These are phyloP conservation scores for Sebastes oblongus DNA, from an alignment of 2,797 vertebrate species.

Conservation along the genomic window DNA sequence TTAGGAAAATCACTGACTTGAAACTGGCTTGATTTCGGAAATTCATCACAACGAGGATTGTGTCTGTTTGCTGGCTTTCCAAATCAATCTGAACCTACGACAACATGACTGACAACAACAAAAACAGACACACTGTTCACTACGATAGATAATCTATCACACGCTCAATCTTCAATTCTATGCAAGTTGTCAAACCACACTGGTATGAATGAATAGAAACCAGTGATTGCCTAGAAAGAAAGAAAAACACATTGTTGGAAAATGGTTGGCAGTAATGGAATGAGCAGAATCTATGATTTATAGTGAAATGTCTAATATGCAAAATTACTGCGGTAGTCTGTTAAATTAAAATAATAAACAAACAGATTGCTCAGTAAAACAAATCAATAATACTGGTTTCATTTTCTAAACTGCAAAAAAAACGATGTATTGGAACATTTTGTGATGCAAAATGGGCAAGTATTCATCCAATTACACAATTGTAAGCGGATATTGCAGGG, in stretches of 20 bases:
- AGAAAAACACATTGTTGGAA: neutral
- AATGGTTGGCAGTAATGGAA: neutral
- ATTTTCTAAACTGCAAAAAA: neutral
- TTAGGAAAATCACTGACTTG: slow-evolving; percentile 16
- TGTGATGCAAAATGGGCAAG: neutral
- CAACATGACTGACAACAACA: slow-evolving; percentile 5
- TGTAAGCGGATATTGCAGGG: neutral
- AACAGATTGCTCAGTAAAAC: neutral
- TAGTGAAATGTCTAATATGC: neutral
- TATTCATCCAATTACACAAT: neutral
- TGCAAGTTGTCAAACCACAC: neutral
- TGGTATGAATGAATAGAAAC: neutral
- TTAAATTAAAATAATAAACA: neutral
- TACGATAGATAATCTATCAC: neutral
- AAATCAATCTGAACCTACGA: slow-evolving; percentile 12
- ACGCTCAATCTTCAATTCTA: neutral
- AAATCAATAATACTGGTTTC: neutral
- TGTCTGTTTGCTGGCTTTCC: neutral
- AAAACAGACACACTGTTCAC: neutral
- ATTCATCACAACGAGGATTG: slow-evolving; percentile 12
- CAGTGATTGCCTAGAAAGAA: neutral
- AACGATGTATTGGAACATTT: neutral
- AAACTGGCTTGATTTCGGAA: neutral
- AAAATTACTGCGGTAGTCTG: neutral
- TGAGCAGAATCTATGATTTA: neutral